Evolutionary conservation across 2,797 vertebrate genomes (phyloP), one percentile per base, ranked within the genome.

Genomic region (Perodicticus potto): DNA sequence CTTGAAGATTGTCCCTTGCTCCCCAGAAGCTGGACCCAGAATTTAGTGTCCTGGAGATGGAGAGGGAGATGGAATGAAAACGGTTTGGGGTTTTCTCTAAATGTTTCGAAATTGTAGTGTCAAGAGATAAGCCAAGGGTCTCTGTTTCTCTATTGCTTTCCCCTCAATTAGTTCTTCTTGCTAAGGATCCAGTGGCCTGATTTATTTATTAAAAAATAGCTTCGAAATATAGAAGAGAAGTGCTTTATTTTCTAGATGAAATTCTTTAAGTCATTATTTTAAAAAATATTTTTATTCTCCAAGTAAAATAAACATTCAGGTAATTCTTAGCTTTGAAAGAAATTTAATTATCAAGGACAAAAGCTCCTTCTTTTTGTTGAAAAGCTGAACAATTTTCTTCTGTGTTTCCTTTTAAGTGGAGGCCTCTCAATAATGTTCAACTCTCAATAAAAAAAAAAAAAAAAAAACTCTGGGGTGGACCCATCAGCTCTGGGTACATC

Each of bases 311-410:
- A 94, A 72, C 34, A 82, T 85, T 92, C 89, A 88, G 67, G 91
- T 96, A 77, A 95, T 93, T 93, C 81, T 93, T 85, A 81, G 34
- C 61, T 89, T 94, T 59, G 80, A 90, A 93, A 93, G 57, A 70
- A 92, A 93, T 80, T 63, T 87, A 95, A 96, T 96, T 88, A 78
- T 84, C 43, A 92, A 94, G 49, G 53, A 92, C 37, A 94, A 96
- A 96, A 78, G 2, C 49, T 65, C 74, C 16, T 55, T 53, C 61
- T 93, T 92, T 87, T 94, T 89, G 86, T 84, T 93, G 80, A 89
- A 96, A 96, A 97, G 43, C 76, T 78, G 55, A 94, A 93, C 84
- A 94, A 61, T 85, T 97, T 97, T 96, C 94, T 95, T 84, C 63
- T 96, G 55, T 90, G 74, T 86, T 93, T 97, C 40, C 74, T 88